These are phyloP conservation scores for Erpetoichthys calabaricus DNA, from an alignment of 2,797 vertebrate species.

Conservation along the genomic window DNA sequence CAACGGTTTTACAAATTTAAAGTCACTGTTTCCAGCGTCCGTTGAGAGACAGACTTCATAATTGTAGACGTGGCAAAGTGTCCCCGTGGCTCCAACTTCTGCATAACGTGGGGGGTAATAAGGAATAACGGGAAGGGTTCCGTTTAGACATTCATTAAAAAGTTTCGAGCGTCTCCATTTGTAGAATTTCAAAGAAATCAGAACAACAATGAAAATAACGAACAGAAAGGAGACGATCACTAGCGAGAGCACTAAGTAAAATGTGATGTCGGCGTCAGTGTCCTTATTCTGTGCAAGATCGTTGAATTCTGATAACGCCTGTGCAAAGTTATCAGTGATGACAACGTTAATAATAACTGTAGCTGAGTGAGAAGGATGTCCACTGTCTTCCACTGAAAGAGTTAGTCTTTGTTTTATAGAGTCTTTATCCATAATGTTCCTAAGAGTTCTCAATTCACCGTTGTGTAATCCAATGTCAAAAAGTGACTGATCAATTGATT, in stretches of 20 bases:
- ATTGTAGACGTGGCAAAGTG: constrained; percentile 37
- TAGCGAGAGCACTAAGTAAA: constrained; percentile 33
- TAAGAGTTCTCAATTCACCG: constrained; percentile 20
- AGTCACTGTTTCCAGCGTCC: constrained; percentile 48
- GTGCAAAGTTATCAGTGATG: constrained; percentile 19
- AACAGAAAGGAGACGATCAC: constrained; percentile 32
- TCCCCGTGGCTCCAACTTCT: constrained; percentile 36
- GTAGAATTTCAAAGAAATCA: constrained; percentile 18
- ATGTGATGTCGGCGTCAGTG: constrained; percentile 6
- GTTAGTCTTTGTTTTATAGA: constrained; percentile 11
- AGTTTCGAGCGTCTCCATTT: constrained; percentile 20
- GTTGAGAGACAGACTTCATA: constrained; percentile 52
- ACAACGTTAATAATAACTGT: constrained; percentile 22
- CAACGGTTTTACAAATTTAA: constrained; percentile 42
- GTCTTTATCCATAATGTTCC: constrained; percentile 17
- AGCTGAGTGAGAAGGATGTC: constrained; percentile 37
- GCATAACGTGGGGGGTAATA: constrained; percentile 43
- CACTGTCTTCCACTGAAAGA: constrained; percentile 26
- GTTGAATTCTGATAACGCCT: constrained; percentile 17
- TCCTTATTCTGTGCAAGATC: constrained; percentile 4
- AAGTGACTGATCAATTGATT: constrained; percentile 19
- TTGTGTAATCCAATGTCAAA: constrained; percentile 15
- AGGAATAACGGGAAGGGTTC: constrained; percentile 34
- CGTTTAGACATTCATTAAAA: constrained; percentile 17
- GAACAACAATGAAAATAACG: constrained; percentile 24